Evolutionary conservation across 2,888 invertebrate species (phyloP), one percentile per base, ranked within the genome.

Genomic region (Tineola bisselliella): DNA sequence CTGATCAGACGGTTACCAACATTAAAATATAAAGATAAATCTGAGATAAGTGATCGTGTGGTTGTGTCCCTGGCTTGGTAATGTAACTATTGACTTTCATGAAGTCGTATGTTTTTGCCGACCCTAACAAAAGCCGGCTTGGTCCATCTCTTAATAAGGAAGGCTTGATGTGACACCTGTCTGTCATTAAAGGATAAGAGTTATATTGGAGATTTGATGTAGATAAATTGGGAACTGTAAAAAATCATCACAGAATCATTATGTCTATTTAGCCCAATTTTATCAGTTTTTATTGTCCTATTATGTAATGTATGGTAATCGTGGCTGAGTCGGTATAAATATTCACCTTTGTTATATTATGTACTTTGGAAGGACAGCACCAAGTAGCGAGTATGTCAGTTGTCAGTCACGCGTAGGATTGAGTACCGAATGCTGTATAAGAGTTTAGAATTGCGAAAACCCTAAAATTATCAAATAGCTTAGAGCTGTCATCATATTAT

Each of bases 61-160:
- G 43, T 43, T 15, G 43, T 11, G 25, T 11, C 18, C 25, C 13
- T 25, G 25, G 15, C 54, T 54, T 25, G 18, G 48, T 48, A 48
- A 48, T 48, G 48, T 15, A 65, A 65, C 66, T 65, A 76, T 76
- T 77, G 75, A 76, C 72, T 76, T 75, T 68, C 72, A 75, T 74
- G 75, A 76, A 61, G 63, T 62, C 64, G 64, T 62, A 61, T 25
- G 43, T 69, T 74, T 75, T 62, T 66, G 62, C 64, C 64, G 65
- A 65, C 66, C 62, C 69, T 72, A 70, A 72, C 72, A 70, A 71
- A 69, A 68, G 67, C 66, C 66, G n/a, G 62, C 63, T 61, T 64
- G 66, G 66, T 65, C 64, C 62, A 63, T 63, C 61, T 66, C 73
- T 72, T 71, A 73, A 72, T 75, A 76, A 71, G 74, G 73, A 63